A percentile compares a stretch with the other conserved stretches of the same genome.
These are phyloP conservation scores for Syrmaticus mikado DNA, from an alignment of 2,113 vertebrate genomes.

Conservation along the genomic window DNA sequence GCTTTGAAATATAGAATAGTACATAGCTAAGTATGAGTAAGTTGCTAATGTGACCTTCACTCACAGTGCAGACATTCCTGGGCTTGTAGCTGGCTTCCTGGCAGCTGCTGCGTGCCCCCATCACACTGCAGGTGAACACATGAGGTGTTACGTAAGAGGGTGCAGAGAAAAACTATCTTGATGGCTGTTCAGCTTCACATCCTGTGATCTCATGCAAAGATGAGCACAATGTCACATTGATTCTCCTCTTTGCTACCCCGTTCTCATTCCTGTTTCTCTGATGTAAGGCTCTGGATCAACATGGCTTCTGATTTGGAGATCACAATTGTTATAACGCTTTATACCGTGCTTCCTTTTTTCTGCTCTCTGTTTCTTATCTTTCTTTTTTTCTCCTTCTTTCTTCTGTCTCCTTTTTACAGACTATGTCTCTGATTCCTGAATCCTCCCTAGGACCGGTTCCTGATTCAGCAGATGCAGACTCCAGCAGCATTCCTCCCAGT, in stretches of 20 bases:
- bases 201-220: not conserved
- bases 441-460: slow-evolving; percentile 69
- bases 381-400: slow-evolving; percentile 56
- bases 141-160: not conserved
- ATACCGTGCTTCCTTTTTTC: not conserved
- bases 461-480: slow-evolving; percentile 45
- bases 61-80: not conserved
- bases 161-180: not conserved
- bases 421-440: slow-evolving; percentile 82
- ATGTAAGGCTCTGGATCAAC: not conserved
- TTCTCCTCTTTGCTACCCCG: not conserved
- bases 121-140: not conserved
- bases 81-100: not conserved
- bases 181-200: not conserved
- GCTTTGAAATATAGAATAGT: slow-evolving; percentile 19
- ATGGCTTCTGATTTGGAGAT: not conserved
- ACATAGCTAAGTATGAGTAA: not conserved
- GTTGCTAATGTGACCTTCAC: not conserved
- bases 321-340: not conserved
- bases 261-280: not conserved
- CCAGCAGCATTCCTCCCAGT: slow-evolving; percentile 12
- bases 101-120: accelerated
- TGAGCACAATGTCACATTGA: not conserved
- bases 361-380: not conserved
- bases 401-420: slow-evolving; percentile 81